Conservation (phyloP, 2,888 invertebrate genomes). For the Apodemia duryi region DNA sequence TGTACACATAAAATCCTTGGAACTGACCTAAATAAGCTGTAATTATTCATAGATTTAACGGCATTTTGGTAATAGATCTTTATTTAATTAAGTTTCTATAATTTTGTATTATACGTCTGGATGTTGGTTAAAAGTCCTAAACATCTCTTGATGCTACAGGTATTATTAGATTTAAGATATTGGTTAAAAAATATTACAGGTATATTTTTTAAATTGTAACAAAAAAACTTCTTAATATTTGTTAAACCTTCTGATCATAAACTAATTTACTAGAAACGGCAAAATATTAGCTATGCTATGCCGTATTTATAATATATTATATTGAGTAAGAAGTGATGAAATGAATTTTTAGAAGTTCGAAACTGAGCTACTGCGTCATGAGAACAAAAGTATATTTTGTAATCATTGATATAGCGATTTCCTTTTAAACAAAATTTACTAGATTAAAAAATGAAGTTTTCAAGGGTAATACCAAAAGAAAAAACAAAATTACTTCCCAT, state of each 20-base stretch:
- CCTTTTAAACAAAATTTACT: neutral
- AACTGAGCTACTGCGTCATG: no score
- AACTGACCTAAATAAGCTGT: conserved; percentile 1
- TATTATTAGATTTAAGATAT: neutral
- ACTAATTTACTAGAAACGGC: no score
- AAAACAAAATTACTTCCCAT: neutral
- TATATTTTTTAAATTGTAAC: no score
- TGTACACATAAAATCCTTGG: conserved; percentile 4
- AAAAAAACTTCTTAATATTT: no score
- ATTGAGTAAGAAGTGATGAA: no score
- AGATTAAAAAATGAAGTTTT: neutral
- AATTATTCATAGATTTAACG: neutral
- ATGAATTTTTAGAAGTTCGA: no score
- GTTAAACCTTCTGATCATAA: no score
- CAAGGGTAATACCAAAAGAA: neutral
- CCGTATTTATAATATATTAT: no score
- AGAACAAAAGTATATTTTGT: no score
- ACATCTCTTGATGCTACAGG: neutral
- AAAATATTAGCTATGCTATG: no score
- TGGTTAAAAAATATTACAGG: neutral
- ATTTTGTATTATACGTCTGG: neutral
- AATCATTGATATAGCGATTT: neutral
- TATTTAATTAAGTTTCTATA: neutral
- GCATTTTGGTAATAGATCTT: neutral
- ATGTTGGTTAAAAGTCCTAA: neutral